Evolutionary conservation across 2,888 invertebrate genomes (phyloP).

Genomic region (Ichneumon xanthorius): DNA sequence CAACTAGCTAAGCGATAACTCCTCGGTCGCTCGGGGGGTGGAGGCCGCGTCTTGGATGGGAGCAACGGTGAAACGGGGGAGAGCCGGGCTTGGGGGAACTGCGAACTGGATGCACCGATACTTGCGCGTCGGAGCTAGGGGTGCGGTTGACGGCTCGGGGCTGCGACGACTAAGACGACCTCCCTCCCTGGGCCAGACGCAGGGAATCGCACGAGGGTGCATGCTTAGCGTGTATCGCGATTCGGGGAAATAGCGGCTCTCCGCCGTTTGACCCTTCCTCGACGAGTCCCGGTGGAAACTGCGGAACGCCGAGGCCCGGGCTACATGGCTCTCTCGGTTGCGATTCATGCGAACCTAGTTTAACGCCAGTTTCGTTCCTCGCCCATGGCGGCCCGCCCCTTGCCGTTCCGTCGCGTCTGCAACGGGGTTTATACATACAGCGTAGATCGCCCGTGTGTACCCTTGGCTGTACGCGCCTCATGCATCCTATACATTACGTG

Average conservation of each 20-base stretch:
- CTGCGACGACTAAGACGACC: slow-evolving; percentile 42
- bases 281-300: slow-evolving; percentile 45
- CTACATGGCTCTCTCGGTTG: slow-evolving; percentile 23
- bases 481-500: slow-evolving; percentile 9
- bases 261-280: slow-evolving; percentile 46
- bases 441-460: background rate
- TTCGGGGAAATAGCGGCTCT: slow-evolving; percentile 20
- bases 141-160: slow-evolving; percentile 33
- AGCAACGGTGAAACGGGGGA: background rate
- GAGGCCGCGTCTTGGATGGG: background rate
- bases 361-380: slow-evolving; percentile 38
- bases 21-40: slow-evolving; percentile 43
- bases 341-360: slow-evolving; percentile 38
- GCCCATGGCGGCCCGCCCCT: background rate
- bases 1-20: slow-evolving; percentile 68
- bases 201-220: background rate
- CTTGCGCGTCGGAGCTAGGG: slow-evolving; percentile 10
- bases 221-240: slow-evolving; percentile 11
- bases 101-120: slow-evolving; percentile 37
- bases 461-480: background rate
- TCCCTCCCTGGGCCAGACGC: slow-evolving; percentile 1
- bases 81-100: background rate
- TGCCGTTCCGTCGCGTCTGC: background rate
- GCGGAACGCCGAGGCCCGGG: slow-evolving; percentile 19
- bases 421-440: background rate